Base-by-base conservation (phyloP, 2,113 vertebrate genomes). In the Chaetodon auriga region DNA sequence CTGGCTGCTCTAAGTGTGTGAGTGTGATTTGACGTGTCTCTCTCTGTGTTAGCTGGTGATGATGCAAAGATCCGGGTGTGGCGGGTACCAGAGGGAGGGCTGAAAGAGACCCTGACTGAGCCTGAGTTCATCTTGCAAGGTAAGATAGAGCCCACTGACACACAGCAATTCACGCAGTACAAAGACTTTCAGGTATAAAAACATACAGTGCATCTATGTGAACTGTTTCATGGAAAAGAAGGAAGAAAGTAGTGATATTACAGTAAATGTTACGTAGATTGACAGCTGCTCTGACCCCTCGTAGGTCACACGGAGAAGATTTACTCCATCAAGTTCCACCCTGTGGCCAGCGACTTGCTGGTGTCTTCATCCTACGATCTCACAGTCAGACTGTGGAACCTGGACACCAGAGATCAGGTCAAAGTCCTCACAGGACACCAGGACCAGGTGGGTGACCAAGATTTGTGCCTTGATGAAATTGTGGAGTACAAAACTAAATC, bases 251-350 rank as follows among this genome's bases (percentile, higher is more conserved):
- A 66, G n/a, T 48, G 8, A n/a, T 58, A 11, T 57, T 36, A 75
- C 68, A 51, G 25, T 66, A 2, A 36, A 35, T 36, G 25, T 66
- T 4, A 45, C 21, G 46, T 49, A 45, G 58, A 66, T n/a, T 48
- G 38, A 68, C 70, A 49, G 48, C 60, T 16, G 55, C 9, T 75
- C 11, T 65, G 41, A 53, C 14, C 25, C 54, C 43, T 86, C 30
- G 0, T 65, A 97, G 98, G 97, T 57, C 98, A 99, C 94, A 97
- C 95, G 0, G 98, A 99, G 92, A 99, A 99, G 93, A 98, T 99
- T 89, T 99, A 99, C 93, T 97, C 98, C 51, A 92, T 99, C 81
- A 95, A 93, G 78, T 99, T 97, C 90, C 98, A 99, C 89, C 98
- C 98, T 0, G 7, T 95, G 92, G 98, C 97, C 0, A 95, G 95